These are phyloP conservation scores for Drosophila arawakana DNA, from an alignment of 1,140 invertebrate species.

Conservation along the genomic window DNA sequence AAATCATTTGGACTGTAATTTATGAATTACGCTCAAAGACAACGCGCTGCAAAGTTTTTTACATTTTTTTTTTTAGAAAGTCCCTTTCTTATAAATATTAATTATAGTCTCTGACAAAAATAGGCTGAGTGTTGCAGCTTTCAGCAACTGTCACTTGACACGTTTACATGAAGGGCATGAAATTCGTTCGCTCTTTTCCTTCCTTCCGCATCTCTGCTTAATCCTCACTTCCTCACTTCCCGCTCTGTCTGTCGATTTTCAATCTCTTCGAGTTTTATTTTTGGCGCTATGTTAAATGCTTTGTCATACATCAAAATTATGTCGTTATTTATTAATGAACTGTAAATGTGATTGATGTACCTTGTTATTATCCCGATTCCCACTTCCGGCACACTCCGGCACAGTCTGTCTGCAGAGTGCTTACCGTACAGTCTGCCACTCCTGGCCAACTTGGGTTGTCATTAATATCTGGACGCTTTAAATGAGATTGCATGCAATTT, in stretches of 20 bases:
- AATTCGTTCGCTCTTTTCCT: neutral
- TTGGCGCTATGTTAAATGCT: constrained; percentile 63
- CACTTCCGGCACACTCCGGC: neutral
- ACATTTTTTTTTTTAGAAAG: constrained; percentile 32
- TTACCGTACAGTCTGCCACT: constrained; percentile 11
- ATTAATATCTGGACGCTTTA: constrained; percentile 63
- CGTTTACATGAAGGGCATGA: constrained; percentile 12
- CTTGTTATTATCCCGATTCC: constrained; percentile 34
- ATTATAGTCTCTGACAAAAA: constrained; percentile 31
- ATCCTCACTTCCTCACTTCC: no score
- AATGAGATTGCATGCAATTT: constrained; percentile 69
- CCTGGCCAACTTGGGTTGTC: constrained; percentile 16
- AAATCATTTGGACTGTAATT: constrained; percentile 49
- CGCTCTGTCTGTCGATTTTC: constrained; percentile 1
- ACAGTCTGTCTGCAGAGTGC: constrained; percentile 19
- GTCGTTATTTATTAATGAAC: constrained; percentile 76
- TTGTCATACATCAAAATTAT: constrained; percentile 77
- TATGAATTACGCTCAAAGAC: constrained; percentile 59
- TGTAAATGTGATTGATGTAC: constrained; percentile 76
- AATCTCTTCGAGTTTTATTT: neutral
- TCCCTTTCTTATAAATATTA: constrained; percentile 45
- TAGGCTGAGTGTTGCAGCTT: constrained; percentile 7
- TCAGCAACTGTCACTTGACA: constrained; percentile 38
- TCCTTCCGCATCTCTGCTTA: no score
- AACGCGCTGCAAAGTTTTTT: constrained; percentile 13